These are phyloP conservation scores for Pandemis cinnamomeana DNA, from an alignment of 2,888 invertebrate species.

Conservation along the genomic window DNA sequence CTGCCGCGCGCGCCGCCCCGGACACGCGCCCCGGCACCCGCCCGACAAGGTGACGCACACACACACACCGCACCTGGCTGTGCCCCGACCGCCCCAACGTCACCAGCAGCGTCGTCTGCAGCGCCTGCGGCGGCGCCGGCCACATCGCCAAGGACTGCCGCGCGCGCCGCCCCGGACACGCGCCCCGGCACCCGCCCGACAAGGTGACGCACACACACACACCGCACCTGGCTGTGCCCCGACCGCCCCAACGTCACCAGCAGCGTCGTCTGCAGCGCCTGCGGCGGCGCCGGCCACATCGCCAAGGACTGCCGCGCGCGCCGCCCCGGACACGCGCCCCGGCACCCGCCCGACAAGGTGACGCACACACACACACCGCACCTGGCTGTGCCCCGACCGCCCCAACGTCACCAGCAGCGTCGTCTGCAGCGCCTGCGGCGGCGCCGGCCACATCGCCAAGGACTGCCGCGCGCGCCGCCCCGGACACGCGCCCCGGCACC, in stretches of 20 bases:
- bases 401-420: conserved; percentile 96
- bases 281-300: conserved; percentile 88
- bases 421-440: conserved; percentile 94
- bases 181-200: conserved; percentile 46
- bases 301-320: conserved; percentile 97
- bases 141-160: conserved; percentile 99
- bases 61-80: conserved; percentile 94
- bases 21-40: conserved; percentile 74
- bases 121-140: conserved; percentile 85
- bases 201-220: conserved; percentile 58
- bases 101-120: conserved; percentile 97
- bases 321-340: conserved; percentile 87
- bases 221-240: conserved; percentile 95
- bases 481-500: conserved; percentile 80
- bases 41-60: conserved; percentile 7
- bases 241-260: conserved; percentile 96
- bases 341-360: conserved; percentile 9
- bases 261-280: conserved; percentile 96
- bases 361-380: conserved; percentile 86
- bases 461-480: conserved; percentile 96
- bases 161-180: conserved; percentile 90
- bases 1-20: conserved; percentile 94
- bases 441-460: conserved; percentile 91
- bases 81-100: conserved; percentile 94
- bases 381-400: conserved; percentile 94